Conservation (phyloP, 2,888 invertebrate genomes). For the Penaeus monodon region DNA sequence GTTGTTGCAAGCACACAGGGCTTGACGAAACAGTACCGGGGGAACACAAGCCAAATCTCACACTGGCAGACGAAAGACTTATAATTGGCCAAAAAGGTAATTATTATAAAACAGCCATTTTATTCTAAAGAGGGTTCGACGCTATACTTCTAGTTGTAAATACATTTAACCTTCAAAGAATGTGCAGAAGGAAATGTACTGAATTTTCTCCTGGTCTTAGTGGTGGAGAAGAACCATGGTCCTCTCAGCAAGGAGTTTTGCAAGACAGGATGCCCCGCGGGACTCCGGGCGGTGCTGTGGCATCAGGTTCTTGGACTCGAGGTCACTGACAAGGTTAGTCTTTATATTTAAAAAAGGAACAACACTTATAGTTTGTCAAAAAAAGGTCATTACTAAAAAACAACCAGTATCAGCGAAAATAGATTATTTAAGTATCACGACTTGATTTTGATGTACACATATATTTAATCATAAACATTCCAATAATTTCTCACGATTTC, state of each 20-base stretch:
- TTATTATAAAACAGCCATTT: neutral
- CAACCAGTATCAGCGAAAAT: too few species aligned
- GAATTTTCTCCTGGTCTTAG: slow-evolving; percentile 69
- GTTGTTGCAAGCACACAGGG: slow-evolving; percentile 64
- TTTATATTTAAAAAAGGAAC: neutral
- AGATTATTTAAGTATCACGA: neutral
- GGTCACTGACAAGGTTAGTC: slow-evolving; percentile 73
- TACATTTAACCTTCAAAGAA: too few species aligned
- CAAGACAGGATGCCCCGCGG: slow-evolving; percentile 86
- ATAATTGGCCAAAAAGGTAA: slow-evolving; percentile 70
- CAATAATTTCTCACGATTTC: neutral
- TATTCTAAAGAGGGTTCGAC: neutral
- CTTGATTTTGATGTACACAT: neutral
- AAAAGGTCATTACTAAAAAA: too few species aligned
- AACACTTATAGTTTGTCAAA: too few species aligned
- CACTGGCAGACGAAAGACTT: slow-evolving; percentile 68
- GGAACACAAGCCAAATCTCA: slow-evolving; percentile 61
- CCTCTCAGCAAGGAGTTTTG: slow-evolving; percentile 91
- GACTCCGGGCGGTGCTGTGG: slow-evolving; percentile 88
- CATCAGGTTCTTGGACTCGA: slow-evolving; percentile 82
- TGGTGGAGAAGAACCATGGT: slow-evolving; percentile 83
- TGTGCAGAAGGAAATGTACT: too few species aligned
- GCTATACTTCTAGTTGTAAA: too few species aligned
- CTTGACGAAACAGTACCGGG: slow-evolving; percentile 62
- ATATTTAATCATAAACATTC: neutral